A percentile compares a stretch with the other conserved stretches of the same genome.
Conservation (phyloP, 2,113 vertebrate genomes). For the Limanda limanda region DNA sequence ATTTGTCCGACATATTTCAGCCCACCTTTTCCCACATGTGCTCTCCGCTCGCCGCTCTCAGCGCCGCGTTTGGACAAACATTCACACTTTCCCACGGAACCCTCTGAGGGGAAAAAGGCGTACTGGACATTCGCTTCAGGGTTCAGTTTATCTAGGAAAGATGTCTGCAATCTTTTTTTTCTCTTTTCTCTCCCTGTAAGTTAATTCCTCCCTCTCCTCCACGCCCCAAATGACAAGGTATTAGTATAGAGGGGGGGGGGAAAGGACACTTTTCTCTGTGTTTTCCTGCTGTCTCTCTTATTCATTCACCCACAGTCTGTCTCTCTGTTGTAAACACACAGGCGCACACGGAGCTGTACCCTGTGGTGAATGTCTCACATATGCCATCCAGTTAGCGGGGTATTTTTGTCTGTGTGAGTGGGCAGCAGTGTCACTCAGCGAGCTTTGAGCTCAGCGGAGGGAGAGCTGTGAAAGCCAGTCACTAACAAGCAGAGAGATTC, state of each 20-base stretch:
- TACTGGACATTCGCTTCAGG: constrained; percentile 53
- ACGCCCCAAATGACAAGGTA: constrained; percentile 45
- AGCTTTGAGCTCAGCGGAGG: constrained; percentile 73
- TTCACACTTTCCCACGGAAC: constrained; percentile 61
- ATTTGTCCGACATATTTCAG: constrained; percentile 76
- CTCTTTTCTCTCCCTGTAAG: constrained; percentile 25
- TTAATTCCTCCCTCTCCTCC: constrained; percentile 43
- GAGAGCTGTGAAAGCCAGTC: constrained; percentile 78
- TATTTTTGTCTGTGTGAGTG: constrained; percentile 79
- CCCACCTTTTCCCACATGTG: constrained; percentile 78
- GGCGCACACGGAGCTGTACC: constrained; percentile 57
- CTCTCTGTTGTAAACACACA: constrained; percentile 59
- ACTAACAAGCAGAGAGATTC: constrained; percentile 78
- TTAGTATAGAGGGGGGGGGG: constrained; percentile 23
- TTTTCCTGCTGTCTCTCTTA: constrained; percentile 52
- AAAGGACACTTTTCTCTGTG: constrained; percentile 42
- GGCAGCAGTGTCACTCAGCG: constrained; percentile 77
- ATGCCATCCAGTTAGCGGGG: constrained; percentile 76
- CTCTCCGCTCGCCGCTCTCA: constrained; percentile 56
- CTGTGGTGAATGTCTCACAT: constrained; percentile 73
- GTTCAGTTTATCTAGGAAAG: constrained; percentile 61
- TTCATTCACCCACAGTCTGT: constrained; percentile 60
- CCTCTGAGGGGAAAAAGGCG: constrained; percentile 56
- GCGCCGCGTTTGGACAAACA: constrained; percentile 67
- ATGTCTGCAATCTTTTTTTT: constrained; percentile 51